Conservation (phyloP, 2,888 invertebrate species). For the Chalcis sispes region DNA sequence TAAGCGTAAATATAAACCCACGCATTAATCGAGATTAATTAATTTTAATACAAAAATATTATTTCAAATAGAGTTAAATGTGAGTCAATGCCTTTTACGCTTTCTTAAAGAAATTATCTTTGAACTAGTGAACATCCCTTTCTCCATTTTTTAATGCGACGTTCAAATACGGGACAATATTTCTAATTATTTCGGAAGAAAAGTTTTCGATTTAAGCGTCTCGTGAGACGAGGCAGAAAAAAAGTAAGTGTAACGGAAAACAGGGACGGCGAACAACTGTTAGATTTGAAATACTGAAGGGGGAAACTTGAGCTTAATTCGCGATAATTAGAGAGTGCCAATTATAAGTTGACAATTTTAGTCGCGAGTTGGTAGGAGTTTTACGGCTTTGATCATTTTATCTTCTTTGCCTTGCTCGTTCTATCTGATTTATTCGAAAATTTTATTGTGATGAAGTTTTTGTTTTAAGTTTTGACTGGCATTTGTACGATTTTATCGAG, state of each 20-base stretch:
- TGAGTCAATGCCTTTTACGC: too few relatives aligned
- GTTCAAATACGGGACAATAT: constrained; percentile 62
- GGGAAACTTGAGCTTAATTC: constrained; percentile 62
- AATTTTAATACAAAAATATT: too few relatives aligned
- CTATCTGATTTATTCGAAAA: neutral
- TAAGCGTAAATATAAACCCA: too few relatives aligned
- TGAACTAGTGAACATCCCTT: constrained; percentile 33
- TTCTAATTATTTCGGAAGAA: constrained; percentile 59
- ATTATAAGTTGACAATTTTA: constrained; percentile 69
- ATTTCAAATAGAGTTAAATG: too few relatives aligned
- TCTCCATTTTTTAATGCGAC: constrained; percentile 17
- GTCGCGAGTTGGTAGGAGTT: constrained; percentile 45
- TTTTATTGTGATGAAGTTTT: neutral
- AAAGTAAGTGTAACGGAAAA: neutral
- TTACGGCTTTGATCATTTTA: constrained; percentile 1
- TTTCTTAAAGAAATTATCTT: too few relatives aligned
- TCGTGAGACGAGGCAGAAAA: neutral
- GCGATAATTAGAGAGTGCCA: constrained; percentile 65
- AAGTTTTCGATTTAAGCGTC: constrained; percentile 16
- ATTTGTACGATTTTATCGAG: constrained; percentile 4
- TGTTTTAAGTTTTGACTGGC: neutral
- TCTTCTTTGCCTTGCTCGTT: neutral
- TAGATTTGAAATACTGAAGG: constrained; percentile 6
- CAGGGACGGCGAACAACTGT: constrained; percentile 16
- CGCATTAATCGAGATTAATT: too few relatives aligned